phyloP scores from a whole-genome alignment of 2,888 invertebrate species.

The Andrena fulva region DNA sequence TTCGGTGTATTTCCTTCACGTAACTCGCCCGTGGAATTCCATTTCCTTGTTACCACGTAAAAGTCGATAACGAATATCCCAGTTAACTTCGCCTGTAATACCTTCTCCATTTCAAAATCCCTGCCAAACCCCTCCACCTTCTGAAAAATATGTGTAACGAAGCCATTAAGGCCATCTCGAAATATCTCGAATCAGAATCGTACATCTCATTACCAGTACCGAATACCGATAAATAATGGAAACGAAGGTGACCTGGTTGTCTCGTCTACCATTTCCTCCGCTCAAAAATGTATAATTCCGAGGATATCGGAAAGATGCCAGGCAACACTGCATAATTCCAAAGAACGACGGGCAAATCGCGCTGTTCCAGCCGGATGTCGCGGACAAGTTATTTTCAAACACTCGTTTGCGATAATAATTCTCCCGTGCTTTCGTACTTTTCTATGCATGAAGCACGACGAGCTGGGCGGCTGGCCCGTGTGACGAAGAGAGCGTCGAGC shows the following conservation, averaged over 20 bases:
- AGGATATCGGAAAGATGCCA: background rate
- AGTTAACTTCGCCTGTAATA: too few relatives aligned
- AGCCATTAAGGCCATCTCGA: too few relatives aligned
- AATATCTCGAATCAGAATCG: too few relatives aligned
- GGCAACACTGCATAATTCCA: background rate
- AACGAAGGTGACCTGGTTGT: background rate
- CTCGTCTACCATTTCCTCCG: background rate
- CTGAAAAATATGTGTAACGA: too few relatives aligned
- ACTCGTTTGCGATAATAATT: background rate
- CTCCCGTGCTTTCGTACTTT: background rate
- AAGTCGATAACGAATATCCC: background rate
- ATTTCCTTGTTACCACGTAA: too few relatives aligned
- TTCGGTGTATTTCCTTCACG: too few relatives aligned
- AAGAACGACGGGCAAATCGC: background rate
- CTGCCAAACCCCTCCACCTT: too few relatives aligned
- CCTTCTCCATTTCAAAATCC: too few relatives aligned
- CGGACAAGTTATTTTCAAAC: slow-evolving; percentile 2
- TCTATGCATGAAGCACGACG: background rate
- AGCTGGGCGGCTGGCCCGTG: slow-evolving; percentile 4
- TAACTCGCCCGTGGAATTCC: too few relatives aligned
- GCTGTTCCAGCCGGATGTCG: background rate
- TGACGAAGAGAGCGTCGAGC: background rate
- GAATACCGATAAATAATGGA: too few relatives aligned
- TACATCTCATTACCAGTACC: too few relatives aligned
- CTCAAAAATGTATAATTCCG: background rate